Conservation (phyloP, 2,797 vertebrate species). For the Clangula hyemalis region DNA sequence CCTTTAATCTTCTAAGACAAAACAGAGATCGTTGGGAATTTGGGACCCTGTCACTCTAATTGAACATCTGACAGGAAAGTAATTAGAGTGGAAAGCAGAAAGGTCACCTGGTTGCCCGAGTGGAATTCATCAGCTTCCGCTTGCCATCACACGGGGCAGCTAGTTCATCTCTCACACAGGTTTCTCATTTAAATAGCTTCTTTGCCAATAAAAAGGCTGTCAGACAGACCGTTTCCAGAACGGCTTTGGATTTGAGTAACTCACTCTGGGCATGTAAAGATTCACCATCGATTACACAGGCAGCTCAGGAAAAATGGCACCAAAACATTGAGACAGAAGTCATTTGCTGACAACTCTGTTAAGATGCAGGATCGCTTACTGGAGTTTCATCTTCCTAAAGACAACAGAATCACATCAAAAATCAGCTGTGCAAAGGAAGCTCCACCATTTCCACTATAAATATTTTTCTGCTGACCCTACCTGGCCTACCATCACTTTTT, state of each 20-base stretch:
- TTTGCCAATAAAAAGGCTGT: not conserved
- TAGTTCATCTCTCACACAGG: not conserved
- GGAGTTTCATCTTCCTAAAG: not conserved
- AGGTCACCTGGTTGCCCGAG: not conserved
- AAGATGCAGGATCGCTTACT: fast-evolving
- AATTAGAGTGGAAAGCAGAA: slow-evolving; percentile 23
- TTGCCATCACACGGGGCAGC: not conserved
- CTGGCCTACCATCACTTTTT: not conserved
- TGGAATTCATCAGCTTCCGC: slow-evolving; percentile 7
- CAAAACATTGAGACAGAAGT: not conserved
- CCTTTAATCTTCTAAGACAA: slow-evolving; percentile 69
- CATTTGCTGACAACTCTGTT: not conserved
- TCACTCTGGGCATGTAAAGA: not conserved
- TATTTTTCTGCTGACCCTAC: fast-evolving
- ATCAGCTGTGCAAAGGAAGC: not conserved
- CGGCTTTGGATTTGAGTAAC: not conserved
- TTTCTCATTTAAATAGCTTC: not conserved
- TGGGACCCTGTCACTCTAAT: slow-evolving; percentile 1
- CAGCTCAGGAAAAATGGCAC: not conserved
- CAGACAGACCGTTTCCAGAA: not conserved
- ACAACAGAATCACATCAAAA: not conserved
- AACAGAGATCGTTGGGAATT: slow-evolving; percentile 46
- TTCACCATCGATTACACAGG: not conserved
- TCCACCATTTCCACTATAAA: not conserved
- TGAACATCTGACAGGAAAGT: slow-evolving; percentile 41